Evolutionary conservation across 2,113 vertebrate genomes (phyloP), one percentile per base, ranked within the genome.

Genomic region (Gadus chalcogrammus): DNA sequence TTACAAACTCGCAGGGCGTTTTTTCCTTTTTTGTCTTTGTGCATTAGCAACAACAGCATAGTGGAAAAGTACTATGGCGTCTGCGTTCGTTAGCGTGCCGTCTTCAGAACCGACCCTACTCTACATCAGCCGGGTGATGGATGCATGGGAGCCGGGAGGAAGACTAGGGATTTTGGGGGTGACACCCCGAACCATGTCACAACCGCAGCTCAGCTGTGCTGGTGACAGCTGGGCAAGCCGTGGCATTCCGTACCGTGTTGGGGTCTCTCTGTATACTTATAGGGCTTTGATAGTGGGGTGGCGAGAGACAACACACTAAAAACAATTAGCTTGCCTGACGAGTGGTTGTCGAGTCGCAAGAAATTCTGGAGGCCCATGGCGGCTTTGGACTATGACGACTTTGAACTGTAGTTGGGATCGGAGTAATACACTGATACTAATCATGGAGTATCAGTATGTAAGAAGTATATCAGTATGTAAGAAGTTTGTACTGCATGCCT

Each of bases 11-110:
- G 84, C 28, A 78, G 35, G 61, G 16, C 83, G 74, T 82, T 73
- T 31, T 69, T 72, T 64, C 20, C 42, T 11, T 58, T 1, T 20
- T 58, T 58, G 5, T 20, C 62, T 16, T 58, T 65, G 70, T 81
- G 68, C 73, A 77, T 82, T 65, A 74, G 74, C 78, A 78, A 84
- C 83, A 81, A 48, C 42, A 48, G 79, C 71, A 74, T 74, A 76
- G 73, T 79, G 72, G 12, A 88, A 91, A 89, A 91, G 86, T 87
- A 88, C 88, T 87, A 84, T 67, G 84, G 87, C 88, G 84, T 86
- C 83, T 86, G 87, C 84, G 85, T 82, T 88, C 84, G 70, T 74
- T 79, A 65, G 82, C 75, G 70, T 85, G 77, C 75, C 82, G 79
- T 77, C 76, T 73, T 73, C 72, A 73, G 73, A 79, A 71, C 69